Conservation (phyloP, 37 sponge, comb jelly and placozoan genomes). For the Bolinopsis microptera region DNA sequence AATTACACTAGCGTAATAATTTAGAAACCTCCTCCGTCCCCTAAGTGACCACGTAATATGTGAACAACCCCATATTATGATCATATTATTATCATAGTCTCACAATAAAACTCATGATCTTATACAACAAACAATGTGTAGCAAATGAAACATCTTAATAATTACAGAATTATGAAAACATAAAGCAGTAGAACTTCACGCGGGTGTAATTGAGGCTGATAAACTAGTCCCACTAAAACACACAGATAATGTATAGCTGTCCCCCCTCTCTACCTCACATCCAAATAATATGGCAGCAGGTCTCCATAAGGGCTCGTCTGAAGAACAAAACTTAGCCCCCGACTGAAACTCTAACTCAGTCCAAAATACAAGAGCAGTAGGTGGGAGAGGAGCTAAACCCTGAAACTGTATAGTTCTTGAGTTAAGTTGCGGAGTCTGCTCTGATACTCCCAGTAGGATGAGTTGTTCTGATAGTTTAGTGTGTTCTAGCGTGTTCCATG, state of each 20-base stretch:
- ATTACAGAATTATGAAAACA: too few relatives aligned
- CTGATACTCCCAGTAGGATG: not conserved
- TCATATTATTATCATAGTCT: not conserved
- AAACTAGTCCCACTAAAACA: conserved; percentile 1
- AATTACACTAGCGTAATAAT: too few relatives aligned
- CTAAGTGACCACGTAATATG: too few relatives aligned
- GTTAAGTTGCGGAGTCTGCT: not conserved
- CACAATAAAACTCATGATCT: not conserved
- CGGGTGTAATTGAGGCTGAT: not conserved
- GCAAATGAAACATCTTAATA: too few relatives aligned
- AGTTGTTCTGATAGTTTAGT: not conserved
- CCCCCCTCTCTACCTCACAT: not conserved
- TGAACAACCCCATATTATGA: too few relatives aligned
- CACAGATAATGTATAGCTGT: not conserved
- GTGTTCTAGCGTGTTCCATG: conserved; percentile 35
- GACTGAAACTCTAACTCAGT: not conserved
- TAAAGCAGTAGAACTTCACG: too few relatives aligned
- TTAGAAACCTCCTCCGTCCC: too few relatives aligned
- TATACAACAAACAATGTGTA: too few relatives aligned
- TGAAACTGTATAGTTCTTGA: not conserved
- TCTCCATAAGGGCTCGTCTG: conserved; percentile 4
- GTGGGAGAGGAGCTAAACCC: not conserved
- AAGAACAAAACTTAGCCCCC: not conserved
- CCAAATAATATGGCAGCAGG: conserved; percentile 28
- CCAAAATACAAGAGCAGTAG: conserved; percentile 56